Evolutionary conservation across 2,113 vertebrate genomes (phyloP), one percentile per base, ranked within the genome.

Genomic region (Odobenus rosmarus): DNA sequence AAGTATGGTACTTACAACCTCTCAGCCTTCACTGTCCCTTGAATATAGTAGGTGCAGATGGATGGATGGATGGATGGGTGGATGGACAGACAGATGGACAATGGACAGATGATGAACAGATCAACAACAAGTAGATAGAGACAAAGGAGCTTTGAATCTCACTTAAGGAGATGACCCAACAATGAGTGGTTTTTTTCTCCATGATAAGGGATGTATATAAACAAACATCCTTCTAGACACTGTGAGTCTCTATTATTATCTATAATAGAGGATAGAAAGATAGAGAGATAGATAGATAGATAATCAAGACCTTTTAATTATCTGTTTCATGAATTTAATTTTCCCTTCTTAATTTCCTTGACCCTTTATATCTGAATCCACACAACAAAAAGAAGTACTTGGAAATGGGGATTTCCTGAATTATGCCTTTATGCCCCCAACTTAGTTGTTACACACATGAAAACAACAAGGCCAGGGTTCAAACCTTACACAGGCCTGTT

Each of bases 391-490:
- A 89, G 87, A 97, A 85, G 36, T 71, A 64, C 90, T 90, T 71
- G 51, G 81, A 94, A 90, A 74, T 69, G 76, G 61, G 42, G 46
- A 76, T 85, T 96, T 97, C 91, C 85, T 93, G 71, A 87, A 71
- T 46, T n/a, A 33, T 93, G 31, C 57, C 62, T 59, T 81, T 93
- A 36, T 53, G 55, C 31, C 13, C 64, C 28, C 76, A 93, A 9
- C 33, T 85, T 28, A 7, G 10, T 13, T 93, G 72, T 24, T 74
- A 15, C 72, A 89, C 39, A 95, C 28, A 55, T 51, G 76, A 87
- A 89, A 72, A 89, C 7, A 93, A 46, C n/a, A 79, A 95, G n/a
- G 46, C 16, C 84, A 95, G 46, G 28, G 7, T 55, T 85, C 39
- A 28, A 71, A 39, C 46, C 81, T 71, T 16, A 55, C 12, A 5